These are phyloP conservation scores for Drosophila eugracilis DNA, from an alignment of 1,140 invertebrate genomes.

Conservation along the genomic window DNA sequence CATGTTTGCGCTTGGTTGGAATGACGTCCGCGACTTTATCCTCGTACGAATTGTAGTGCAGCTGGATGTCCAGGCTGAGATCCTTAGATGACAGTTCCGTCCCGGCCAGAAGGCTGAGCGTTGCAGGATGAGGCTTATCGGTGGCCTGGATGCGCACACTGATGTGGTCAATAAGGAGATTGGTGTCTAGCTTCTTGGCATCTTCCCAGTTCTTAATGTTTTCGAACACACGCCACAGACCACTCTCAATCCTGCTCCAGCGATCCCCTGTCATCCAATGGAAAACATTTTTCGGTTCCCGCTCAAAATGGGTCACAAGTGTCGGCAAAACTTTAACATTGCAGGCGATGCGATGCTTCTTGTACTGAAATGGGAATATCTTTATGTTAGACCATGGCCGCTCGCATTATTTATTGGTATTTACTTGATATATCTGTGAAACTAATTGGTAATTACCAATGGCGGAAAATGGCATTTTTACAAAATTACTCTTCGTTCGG, in stretches of 20 bases:
- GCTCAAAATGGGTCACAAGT: slow-evolving; percentile 20
- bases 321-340: slow-evolving; percentile 52
- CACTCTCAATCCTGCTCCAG: slow-evolving; percentile 47
- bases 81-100: neutral
- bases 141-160: slow-evolving; percentile 31
- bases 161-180: slow-evolving; percentile 55
- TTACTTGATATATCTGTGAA: slow-evolving; percentile 54
- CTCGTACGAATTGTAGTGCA: slow-evolving; percentile 44
- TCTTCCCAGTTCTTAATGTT: slow-evolving; percentile 19
- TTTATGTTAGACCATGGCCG: neutral
- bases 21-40: slow-evolving; percentile 2
- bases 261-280: slow-evolving; percentile 59
- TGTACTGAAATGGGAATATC: slow-evolving; percentile 30
- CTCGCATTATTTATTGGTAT: neutral
- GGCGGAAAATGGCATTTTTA: slow-evolving; percentile 46
- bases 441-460: slow-evolving; percentile 44
- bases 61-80: slow-evolving; percentile 31
- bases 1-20: slow-evolving; percentile 16
- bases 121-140: neutral
- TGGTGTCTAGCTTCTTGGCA: slow-evolving; percentile 14
- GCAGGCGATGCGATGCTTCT: slow-evolving; percentile 39
- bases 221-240: slow-evolving; percentile 31
- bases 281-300: slow-evolving; percentile 33
- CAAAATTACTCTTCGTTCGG: neutral
- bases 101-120: slow-evolving; percentile 7